phyloP scores from a whole-genome alignment of 2,113 vertebrate genomes.

The Eudorcas thomsonii region DNA sequence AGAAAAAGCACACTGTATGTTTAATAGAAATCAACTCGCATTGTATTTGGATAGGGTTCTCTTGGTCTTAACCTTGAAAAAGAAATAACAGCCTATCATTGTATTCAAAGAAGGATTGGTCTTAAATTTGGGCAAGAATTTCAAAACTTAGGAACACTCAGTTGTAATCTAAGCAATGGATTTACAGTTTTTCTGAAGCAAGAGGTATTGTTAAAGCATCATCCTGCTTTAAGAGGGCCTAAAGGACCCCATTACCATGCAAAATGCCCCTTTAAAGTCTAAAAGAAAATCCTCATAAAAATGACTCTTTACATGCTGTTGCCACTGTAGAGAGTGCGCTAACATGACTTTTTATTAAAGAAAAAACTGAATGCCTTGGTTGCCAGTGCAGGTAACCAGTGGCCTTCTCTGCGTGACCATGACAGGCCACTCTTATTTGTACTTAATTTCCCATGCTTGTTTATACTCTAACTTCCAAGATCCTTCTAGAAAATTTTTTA shows the following conservation, averaged over 20 bases:
- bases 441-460: neutral
- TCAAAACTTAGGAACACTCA: neutral
- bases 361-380: neutral
- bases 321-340: neutral
- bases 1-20: neutral
- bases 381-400: neutral
- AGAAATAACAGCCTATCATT: neutral
- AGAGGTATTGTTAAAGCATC: neutral
- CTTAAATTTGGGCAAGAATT: neutral
- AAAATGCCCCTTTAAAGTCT: neutral
- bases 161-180: neutral
- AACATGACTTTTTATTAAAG: neutral
- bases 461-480: neutral
- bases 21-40: neutral
- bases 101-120: neutral
- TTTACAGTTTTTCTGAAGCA: neutral
- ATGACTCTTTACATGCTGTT: neutral
- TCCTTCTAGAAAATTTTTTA: neutral
- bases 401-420: neutral
- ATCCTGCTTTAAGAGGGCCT: neutral
- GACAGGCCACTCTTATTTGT: neutral
- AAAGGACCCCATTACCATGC: neutral
- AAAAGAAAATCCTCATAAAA: neutral
- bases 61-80: neutral
- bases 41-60: neutral